These are phyloP conservation scores for Harpalus rubripes DNA, from an alignment of 2,888 invertebrate species.

Conservation along the genomic window DNA sequence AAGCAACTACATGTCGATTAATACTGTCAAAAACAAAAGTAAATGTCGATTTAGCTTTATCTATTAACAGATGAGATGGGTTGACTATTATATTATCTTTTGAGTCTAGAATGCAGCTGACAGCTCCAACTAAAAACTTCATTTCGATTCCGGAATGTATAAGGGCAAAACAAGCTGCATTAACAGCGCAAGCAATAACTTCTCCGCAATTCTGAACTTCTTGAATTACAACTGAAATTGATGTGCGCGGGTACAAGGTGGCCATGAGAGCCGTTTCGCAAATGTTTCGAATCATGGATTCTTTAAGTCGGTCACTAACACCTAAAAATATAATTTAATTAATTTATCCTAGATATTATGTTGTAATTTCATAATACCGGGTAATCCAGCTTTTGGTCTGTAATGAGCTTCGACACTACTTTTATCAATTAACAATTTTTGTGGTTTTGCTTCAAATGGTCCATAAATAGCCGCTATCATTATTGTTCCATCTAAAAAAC, in stretches of 20 bases:
- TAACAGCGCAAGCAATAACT: slow-evolving; percentile 90
- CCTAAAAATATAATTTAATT: slow-evolving; percentile 74
- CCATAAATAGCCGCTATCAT: slow-evolving; percentile 90
- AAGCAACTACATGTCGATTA: slow-evolving; percentile 80
- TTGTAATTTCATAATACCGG: slow-evolving; percentile 76
- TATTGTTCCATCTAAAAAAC: slow-evolving; percentile 86
- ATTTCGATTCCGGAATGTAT: slow-evolving; percentile 91
- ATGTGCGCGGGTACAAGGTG: slow-evolving; percentile 88
- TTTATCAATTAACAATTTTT: slow-evolving; percentile 88
- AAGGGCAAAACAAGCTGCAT: slow-evolving; percentile 90
- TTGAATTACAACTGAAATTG: slow-evolving; percentile 89
- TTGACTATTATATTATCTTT: slow-evolving; percentile 78
- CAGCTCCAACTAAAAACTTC: slow-evolving; percentile 89
- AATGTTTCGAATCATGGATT: slow-evolving; percentile 86
- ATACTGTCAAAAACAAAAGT: slow-evolving; percentile 88
- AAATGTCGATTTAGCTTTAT: slow-evolving; percentile 82
- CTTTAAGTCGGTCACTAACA: slow-evolving; percentile 85
- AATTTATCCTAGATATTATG: background rate
- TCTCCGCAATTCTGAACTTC: slow-evolving; percentile 92
- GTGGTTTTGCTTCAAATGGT: slow-evolving; percentile 88
- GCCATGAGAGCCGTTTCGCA: slow-evolving; percentile 87
- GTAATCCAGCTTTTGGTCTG: slow-evolving; percentile 87
- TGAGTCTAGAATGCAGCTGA: slow-evolving; percentile 85
- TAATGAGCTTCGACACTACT: slow-evolving; percentile 89
- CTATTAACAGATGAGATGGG: slow-evolving; percentile 75